phyloP scores from a whole-genome alignment of 2,113 vertebrate genomes.

The Mormyrus lacerda region DNA sequence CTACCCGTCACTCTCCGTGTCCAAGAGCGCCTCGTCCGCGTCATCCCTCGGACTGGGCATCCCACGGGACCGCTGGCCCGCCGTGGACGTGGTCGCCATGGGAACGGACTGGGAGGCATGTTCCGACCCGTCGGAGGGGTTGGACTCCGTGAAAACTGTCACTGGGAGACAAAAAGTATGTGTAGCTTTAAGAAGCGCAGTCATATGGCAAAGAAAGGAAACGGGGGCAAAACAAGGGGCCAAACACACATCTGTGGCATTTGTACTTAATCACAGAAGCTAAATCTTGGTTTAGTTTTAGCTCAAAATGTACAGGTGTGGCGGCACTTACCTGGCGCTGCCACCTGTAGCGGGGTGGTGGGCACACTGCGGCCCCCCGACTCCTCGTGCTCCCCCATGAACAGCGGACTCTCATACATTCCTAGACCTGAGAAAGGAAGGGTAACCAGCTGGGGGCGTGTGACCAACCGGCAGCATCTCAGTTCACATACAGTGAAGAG shows the following conservation, averaged over 20 bases:
- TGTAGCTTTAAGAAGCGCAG: background rate
- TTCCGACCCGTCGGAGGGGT: conserved; percentile 72
- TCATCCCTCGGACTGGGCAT: conserved; percentile 70
- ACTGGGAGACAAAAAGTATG: conserved; percentile 45
- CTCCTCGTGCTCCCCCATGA: conserved; percentile 91
- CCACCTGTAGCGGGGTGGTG: conserved; percentile 88
- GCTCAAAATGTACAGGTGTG: background rate
- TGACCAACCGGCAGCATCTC: conserved; percentile 63
- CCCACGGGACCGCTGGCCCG: conserved; percentile 63
- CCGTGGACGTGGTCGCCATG: conserved; percentile 85
- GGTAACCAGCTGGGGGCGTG: conserved; percentile 54
- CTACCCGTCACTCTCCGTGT: conserved; percentile 85
- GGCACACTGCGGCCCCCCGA: conserved; percentile 93
- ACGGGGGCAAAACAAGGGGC: background rate
- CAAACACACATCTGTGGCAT: background rate
- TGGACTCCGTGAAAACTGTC: conserved; percentile 72
- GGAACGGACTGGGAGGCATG: conserved; percentile 88
- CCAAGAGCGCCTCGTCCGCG: conserved; percentile 77
- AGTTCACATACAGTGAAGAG: conserved; percentile 66
- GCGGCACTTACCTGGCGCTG: conserved; percentile 73
- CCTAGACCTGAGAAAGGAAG: conserved; percentile 68
- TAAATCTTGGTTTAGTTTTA: too few species aligned
- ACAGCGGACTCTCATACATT: conserved; percentile 94
- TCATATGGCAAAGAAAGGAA: background rate
- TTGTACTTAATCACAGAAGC: too few species aligned